These are phyloP conservation scores for Prenolepis imparis DNA, from an alignment of 2,888 invertebrate genomes.

Conservation along the genomic window DNA sequence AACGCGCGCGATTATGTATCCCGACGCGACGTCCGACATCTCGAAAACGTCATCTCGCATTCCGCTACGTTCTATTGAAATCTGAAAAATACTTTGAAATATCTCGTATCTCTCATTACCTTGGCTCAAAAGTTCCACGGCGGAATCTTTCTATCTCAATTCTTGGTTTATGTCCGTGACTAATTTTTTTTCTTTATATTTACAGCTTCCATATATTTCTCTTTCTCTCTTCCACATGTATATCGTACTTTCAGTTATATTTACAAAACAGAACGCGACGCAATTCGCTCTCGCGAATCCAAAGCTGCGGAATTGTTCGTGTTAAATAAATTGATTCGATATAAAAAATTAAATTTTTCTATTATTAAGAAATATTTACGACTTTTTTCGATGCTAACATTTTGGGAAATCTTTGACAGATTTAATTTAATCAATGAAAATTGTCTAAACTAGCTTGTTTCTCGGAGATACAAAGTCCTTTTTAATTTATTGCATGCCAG, in stretches of 20 bases:
- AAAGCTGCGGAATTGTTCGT: background rate
- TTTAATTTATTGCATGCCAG: background rate
- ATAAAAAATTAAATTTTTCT: background rate
- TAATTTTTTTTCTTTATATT: constrained; percentile 54
- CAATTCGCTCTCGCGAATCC: background rate
- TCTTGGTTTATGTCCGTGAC: constrained; percentile 10
- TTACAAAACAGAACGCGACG: constrained; percentile 30
- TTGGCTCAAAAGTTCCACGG: constrained; percentile 72
- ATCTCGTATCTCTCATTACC: constrained; percentile 72
- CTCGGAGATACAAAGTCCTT: background rate
- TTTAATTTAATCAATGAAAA: constrained; percentile 10
- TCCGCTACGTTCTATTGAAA: constrained; percentile 78
- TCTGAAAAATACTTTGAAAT: constrained; percentile 82
- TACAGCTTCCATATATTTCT: constrained; percentile 50
- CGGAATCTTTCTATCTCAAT: constrained; percentile 49
- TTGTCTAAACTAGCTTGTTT: background rate
- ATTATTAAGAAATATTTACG: background rate
- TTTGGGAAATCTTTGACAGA: background rate
- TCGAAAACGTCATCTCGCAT: constrained; percentile 44
- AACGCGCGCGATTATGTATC: constrained; percentile 28
- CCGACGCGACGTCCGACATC: constrained; percentile 25
- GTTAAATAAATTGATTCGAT: background rate
- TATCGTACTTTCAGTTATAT: constrained; percentile 22
- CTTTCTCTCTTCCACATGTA: background rate
- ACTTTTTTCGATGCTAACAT: background rate